Percentiles rank a stretch among this genome's conserved stretches.
Evolutionary conservation across 2,797 vertebrate species (phyloP).

Genomic region (Steatocranus sp.): DNA sequence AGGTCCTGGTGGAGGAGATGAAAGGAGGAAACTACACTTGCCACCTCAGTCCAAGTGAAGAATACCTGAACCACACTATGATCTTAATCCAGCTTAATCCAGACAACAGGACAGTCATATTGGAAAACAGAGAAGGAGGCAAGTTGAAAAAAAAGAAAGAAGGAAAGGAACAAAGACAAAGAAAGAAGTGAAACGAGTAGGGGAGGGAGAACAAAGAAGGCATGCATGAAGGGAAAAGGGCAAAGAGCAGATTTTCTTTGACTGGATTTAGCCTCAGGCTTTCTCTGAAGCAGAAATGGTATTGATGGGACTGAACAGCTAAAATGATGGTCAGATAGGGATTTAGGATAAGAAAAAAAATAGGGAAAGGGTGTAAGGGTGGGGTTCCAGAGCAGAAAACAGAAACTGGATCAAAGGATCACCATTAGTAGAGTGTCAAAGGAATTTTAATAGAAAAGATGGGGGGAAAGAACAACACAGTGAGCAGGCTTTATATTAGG

Average conservation of each 20-base stretch:
- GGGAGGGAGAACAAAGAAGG: background rate
- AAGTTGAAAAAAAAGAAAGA: background rate
- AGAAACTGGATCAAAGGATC: background rate
- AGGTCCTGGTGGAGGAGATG: constrained; percentile 54
- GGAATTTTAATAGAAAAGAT: background rate
- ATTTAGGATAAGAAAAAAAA: background rate
- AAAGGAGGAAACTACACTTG: constrained; percentile 75
- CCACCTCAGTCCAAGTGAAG: constrained; percentile 45
- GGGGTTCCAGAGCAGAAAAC: background rate
- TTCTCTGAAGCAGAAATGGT: background rate
- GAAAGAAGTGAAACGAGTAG: background rate
- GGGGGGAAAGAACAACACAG: background rate
- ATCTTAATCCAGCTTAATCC: constrained; percentile 60
- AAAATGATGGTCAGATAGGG: background rate
- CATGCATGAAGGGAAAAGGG: background rate
- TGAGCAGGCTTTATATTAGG: background rate
- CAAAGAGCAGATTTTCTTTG: background rate
- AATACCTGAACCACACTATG: constrained; percentile 72
- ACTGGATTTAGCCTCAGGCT: background rate
- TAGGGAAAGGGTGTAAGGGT: background rate
- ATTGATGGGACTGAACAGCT: background rate
- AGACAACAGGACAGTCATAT: constrained; percentile 46
- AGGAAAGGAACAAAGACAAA: background rate
- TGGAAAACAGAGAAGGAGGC: constrained; percentile 37
- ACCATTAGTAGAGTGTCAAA: background rate